A percentile compares a stretch with the other conserved stretches of the same genome.
phyloP scores from a whole-genome alignment of 2,113 vertebrate species.

The Cercocebus atys region DNA sequence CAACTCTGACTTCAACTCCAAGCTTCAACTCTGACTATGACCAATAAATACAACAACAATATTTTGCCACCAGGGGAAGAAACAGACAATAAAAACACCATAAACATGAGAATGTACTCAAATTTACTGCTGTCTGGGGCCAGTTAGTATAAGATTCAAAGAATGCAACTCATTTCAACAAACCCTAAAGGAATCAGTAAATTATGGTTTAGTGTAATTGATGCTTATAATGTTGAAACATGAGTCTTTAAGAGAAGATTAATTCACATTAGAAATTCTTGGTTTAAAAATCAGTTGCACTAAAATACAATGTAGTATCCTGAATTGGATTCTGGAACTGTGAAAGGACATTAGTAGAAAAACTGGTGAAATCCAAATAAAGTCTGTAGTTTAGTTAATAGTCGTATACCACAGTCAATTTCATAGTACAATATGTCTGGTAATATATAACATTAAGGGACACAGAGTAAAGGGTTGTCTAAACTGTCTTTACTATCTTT shows the following conservation, averaged over 20 bases:
- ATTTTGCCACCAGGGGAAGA: background rate
- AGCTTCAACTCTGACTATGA: background rate
- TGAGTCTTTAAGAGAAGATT: slow-evolving; percentile 26
- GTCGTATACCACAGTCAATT: background rate
- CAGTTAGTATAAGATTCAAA: background rate
- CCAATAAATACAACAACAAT: background rate
- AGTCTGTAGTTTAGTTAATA: background rate
- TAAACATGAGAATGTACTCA: background rate
- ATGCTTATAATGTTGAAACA: slow-evolving; percentile 13
- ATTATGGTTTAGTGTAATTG: slow-evolving; percentile 2
- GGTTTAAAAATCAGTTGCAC: background rate
- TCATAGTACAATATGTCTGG: background rate
- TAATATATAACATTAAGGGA: background rate
- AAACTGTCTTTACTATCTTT: background rate
- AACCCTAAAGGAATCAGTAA: background rate
- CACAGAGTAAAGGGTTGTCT: background rate
- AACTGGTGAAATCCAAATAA: background rate
- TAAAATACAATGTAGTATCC: background rate
- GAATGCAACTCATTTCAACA: background rate
- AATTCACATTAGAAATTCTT: background rate
- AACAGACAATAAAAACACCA: background rate
- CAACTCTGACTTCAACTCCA: background rate
- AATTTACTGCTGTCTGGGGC: background rate
- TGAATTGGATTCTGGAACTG: background rate
- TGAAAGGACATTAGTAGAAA: background rate